Conservation (phyloP, 1,140 invertebrate species). For the Gerris buenoi region DNA sequence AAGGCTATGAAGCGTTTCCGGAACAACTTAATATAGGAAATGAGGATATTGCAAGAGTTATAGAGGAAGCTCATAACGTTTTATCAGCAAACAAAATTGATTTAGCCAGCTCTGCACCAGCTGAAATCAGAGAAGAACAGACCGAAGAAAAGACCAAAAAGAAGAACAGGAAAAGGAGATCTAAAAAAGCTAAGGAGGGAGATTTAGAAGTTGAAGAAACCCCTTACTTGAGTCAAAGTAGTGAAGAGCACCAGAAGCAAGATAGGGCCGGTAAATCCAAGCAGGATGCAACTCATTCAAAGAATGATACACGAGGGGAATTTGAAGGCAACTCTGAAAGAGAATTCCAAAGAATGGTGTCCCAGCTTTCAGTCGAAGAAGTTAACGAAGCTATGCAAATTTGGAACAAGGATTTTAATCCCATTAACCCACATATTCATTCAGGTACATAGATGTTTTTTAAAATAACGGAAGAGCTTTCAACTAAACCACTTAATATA, state of each 20-base stretch:
- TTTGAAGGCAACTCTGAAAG: no score
- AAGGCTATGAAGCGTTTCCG: no score
- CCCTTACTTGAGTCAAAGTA: not conserved
- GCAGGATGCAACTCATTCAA: constrained; percentile 16
- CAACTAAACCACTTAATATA: no score
- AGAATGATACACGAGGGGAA: constrained; percentile 21
- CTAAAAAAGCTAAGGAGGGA: not conserved
- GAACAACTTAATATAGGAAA: not conserved
- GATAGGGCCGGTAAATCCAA: constrained; percentile 15
- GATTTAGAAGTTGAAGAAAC: not conserved
- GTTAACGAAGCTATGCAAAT: constrained; percentile 32
- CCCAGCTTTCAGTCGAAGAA: constrained; percentile 34
- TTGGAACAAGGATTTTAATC: constrained; percentile 33
- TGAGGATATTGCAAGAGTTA: not conserved
- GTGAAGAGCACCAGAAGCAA: constrained; percentile 14
- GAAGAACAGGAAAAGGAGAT: not conserved
- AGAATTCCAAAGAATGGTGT: constrained; percentile 34
- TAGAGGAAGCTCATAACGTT: not conserved
- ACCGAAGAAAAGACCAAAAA: not conserved
- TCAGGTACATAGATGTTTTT: no score
- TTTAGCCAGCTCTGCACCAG: no score
- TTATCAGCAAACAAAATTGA: not conserved
- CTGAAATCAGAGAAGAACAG: not conserved
- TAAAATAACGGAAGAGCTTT: no score
- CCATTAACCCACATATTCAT: no score